phyloP scores from a whole-genome alignment of 2,888 invertebrate species.

The Dynastes tityus region DNA sequence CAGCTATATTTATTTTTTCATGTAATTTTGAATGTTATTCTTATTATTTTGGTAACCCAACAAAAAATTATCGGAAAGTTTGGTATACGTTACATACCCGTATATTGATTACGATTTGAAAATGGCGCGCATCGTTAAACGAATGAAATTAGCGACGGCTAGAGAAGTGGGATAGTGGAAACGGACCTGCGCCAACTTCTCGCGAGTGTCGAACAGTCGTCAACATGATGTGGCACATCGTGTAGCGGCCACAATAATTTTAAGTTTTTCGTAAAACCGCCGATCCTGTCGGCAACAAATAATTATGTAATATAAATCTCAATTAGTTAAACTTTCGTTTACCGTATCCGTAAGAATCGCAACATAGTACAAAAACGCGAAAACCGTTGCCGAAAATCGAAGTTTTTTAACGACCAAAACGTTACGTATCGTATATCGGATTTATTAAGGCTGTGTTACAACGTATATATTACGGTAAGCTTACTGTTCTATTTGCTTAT shows the following conservation, averaged over 20 bases:
- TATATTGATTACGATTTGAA: slow-evolving; percentile 59
- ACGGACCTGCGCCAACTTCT: slow-evolving; percentile 61
- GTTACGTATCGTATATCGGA: slow-evolving; percentile 63
- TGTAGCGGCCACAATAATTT: slow-evolving; percentile 70
- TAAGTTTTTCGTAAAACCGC: slow-evolving; percentile 68
- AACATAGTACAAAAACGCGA: slow-evolving; percentile 70
- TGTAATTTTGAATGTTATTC: no score
- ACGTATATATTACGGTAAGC: slow-evolving; percentile 63
- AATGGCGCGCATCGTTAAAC: slow-evolving; percentile 58
- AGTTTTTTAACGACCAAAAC: slow-evolving; percentile 64
- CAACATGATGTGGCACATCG: slow-evolving; percentile 72
- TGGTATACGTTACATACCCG: neutral
- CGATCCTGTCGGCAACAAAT: slow-evolving; percentile 68
- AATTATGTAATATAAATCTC: slow-evolving; percentile 69
- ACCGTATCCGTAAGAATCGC: slow-evolving; percentile 67
- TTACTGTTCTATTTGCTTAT: slow-evolving; percentile 40
- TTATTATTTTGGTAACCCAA: no score
- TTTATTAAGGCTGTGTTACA: slow-evolving; percentile 64
- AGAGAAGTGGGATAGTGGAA: slow-evolving; percentile 53
- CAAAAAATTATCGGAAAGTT: neutral
- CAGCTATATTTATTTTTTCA: no score
- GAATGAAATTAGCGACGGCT: slow-evolving; percentile 53
- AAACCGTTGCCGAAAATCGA: slow-evolving; percentile 68
- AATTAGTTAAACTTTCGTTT: slow-evolving; percentile 66
- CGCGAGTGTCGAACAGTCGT: slow-evolving; percentile 66